phyloP scores from a whole-genome alignment of 2,888 invertebrate species.

The Alsophila aescularia region DNA sequence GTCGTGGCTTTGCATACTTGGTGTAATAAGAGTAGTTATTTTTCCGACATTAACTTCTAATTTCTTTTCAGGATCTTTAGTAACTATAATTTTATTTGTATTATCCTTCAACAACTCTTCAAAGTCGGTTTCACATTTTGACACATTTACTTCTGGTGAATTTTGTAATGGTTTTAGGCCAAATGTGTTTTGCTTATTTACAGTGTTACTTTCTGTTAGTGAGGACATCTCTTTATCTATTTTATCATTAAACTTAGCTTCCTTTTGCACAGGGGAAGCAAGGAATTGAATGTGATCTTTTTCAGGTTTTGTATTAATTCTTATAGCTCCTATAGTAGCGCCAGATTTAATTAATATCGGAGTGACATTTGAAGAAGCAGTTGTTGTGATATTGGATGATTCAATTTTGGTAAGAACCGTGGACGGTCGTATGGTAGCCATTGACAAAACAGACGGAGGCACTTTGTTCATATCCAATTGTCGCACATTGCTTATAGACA shows the following conservation, averaged over 20 bases:
- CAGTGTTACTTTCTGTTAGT: conserved; percentile 32
- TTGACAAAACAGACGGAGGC: conserved; percentile 67
- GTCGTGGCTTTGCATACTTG: conserved; percentile 45
- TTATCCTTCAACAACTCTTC: conserved; percentile 80
- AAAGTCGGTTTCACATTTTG: conserved; percentile 79
- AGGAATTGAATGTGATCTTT: conserved; percentile 40
- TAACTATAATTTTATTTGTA: conserved; percentile 78
- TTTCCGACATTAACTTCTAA: conserved; percentile 74
- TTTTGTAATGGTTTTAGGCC: conserved; percentile 32
- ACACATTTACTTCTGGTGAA: conserved; percentile 42
- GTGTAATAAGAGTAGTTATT: conserved; percentile 57
- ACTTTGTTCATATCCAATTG: conserved; percentile 68
- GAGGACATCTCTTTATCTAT: conserved; percentile 19
- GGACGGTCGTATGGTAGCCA: conserved; percentile 66
- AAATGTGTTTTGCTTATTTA: conserved; percentile 48
- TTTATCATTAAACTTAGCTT: conserved; percentile 41
- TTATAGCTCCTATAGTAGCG: conserved; percentile 51
- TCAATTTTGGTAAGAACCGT: conserved; percentile 68
- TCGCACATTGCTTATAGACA: conserved; percentile 62
- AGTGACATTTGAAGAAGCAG: conserved; percentile 63
- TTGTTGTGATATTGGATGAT: conserved; percentile 54
- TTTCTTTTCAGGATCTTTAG: conserved; percentile 72
- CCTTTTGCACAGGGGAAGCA: conserved; percentile 17
- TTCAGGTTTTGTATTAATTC: conserved; percentile 59
- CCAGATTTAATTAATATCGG: conserved; percentile 68